These are phyloP conservation scores for Phragmatobia fuliginosa DNA, from an alignment of 2,888 invertebrate genomes.

Conservation along the genomic window DNA sequence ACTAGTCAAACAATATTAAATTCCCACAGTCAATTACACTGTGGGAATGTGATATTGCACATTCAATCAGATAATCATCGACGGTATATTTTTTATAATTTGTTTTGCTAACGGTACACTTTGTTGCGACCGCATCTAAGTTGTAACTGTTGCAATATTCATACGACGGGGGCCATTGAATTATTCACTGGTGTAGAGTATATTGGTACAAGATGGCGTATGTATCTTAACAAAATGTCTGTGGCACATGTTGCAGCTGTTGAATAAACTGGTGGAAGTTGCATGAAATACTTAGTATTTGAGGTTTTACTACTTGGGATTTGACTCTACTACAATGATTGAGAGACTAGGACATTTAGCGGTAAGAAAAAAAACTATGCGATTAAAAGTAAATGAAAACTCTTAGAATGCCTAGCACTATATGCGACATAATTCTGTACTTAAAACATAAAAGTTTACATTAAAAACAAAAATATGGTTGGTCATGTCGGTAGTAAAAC, in stretches of 20 bases:
- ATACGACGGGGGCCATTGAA: constrained; percentile 33
- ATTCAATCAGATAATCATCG: no score
- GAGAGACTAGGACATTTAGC: background rate
- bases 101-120: constrained; percentile 12
- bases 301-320: background rate
- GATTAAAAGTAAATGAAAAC: background rate
- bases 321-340: background rate
- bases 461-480: background rate
- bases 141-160: constrained; percentile 37
- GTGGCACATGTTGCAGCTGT: background rate
- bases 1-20: no score
- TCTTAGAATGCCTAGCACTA: background rate
- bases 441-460: background rate
- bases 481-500: background rate
- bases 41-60: no score
- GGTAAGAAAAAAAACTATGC: background rate
- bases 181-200: constrained; percentile 35
- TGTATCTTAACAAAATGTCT: constrained; percentile 8
- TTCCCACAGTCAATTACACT: background rate
- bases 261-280: constrained; percentile 4
- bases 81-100: background rate
- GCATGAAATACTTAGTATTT: background rate
- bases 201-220: constrained; percentile 22
- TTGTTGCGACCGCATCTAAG: constrained; percentile 13
- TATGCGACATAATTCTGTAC: background rate